Base-by-base conservation (phyloP, 2,888 invertebrate genomes). In the Agrotis ipsilon region DNA sequence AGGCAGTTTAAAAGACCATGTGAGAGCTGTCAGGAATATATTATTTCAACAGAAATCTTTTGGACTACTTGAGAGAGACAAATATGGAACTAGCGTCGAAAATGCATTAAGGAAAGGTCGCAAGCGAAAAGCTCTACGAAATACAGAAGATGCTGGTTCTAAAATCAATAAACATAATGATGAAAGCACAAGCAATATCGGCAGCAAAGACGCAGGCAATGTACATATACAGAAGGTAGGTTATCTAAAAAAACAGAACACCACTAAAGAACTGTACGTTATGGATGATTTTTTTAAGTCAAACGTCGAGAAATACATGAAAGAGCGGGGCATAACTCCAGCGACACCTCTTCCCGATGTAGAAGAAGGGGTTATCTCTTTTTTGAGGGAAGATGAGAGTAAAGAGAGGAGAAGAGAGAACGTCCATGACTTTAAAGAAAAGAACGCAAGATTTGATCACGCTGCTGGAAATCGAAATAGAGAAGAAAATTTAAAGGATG, bases 11-110 rank as follows among this genome's bases (percentile, higher is more conserved):
- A 91, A 90, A 75, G 78, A 85, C 32, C 85, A 88, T 13, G 70
- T 92, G 0, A 71, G 81, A 64, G 83, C 89, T 14, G 77, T 90
- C 0, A 88, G 90, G 66, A 84, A 89, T 45, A 58, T 89, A 27
- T 57, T 91, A 3, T 87, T 77, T 19, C 59, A 69, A 13, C 72
- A 89, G 5, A 81, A 89, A 45, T 73, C 16, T 86, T 88, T 63
- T 82, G 84, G 68, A 16, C 27, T 52, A 7, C 55, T 78, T 0
- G 43, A 71, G 0, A 75, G 52, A 32, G 62, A 77, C 32, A 67
- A 75, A 9, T 55, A 75, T 24, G 73, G 39, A 11, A 16, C 14
- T 3, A 66, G 49, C 13, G 27, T n/a, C 11, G 45, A 54, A 18
- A 13, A 24, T 32, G n/a, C 14, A 32, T 5, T 46, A 24, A 39